Base-by-base conservation (phyloP, 2,797 vertebrate species). In the Heliangelus exortis region DNA sequence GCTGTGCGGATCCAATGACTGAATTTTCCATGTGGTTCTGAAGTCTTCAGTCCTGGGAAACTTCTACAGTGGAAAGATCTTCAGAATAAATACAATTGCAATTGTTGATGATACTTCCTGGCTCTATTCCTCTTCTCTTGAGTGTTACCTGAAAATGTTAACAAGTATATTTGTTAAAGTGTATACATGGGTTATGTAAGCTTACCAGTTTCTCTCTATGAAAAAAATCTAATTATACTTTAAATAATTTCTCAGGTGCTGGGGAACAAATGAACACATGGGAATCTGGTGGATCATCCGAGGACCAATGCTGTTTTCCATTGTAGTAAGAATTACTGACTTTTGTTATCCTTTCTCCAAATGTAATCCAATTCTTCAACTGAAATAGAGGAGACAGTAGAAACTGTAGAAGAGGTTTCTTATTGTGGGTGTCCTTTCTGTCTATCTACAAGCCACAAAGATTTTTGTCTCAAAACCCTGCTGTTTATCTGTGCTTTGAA, bases 221-320 rank as follows among this genome's bases (percentile, higher is more conserved):
- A 71, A 63, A 89, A 73, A 50, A 55, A 62, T 36, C 6, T 26
- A 33, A 39, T 73, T 21, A 8, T 22, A 18, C 2, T 61, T 74
- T 14, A 33, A 94, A 94, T 94, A 90, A 48, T 72, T 84, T 67
- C 69, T 43, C 88, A 99, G 99, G 83, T 99, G 99, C 97, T 99
- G 99, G 99, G 96, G 55, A 66, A 97, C 83, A 23, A 98, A 98
- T 59, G 87, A 91, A 18, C 99, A 98, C 92, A 98, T 95, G 95
- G 97, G 97, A 95, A 98, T 99, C 96, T 99, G 99, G 99, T 99
- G 99, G 99, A 99, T 99, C 90, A 99, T 99, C 79, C 97, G 98
- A 93, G 99, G 98, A 71, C 99, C 99, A 2, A 98, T 99, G 63
- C 92, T 98, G 29, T 94, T 99, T 54, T 98, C 98, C 47, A 97